Conservation (phyloP, 2,113 vertebrate species). For the Sapayoa aenigma region DNA sequence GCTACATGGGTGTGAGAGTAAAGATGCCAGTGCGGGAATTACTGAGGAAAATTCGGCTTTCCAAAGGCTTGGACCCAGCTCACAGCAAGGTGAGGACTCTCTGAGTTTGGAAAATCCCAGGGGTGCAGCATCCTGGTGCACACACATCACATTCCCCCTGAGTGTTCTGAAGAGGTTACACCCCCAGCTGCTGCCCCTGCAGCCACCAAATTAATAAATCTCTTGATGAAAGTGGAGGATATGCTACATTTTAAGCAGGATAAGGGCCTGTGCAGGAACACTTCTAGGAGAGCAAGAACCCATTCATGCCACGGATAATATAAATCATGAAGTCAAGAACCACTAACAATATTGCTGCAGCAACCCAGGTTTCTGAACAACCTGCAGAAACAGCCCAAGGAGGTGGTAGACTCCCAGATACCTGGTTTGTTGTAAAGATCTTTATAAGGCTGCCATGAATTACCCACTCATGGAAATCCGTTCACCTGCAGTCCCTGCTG, state of each 20-base stretch:
- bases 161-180: background rate
- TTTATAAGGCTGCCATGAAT: background rate
- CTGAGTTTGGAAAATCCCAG: background rate
- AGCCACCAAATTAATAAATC: background rate
- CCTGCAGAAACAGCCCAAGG: background rate
- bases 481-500: background rate
- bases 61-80: conserved; percentile 67
- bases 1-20: conserved; percentile 85
- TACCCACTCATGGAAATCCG: too few relatives aligned
- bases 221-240: background rate
- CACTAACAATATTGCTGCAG: background rate
- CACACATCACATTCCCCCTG: accelerated
- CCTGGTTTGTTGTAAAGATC: background rate
- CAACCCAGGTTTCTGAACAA: background rate
- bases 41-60: conserved; percentile 75
- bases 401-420: background rate
- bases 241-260: background rate
- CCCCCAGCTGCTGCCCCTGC: background rate
- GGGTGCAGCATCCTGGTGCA: background rate
- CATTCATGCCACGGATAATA: too few relatives aligned
- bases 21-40: conserved; percentile 84
- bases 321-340: accelerated
- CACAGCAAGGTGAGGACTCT: conserved; percentile 65
- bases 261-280: background rate
- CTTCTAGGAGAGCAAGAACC: background rate